Base-by-base conservation (phyloP, 2,888 invertebrate species). In the Actias luna region DNA sequence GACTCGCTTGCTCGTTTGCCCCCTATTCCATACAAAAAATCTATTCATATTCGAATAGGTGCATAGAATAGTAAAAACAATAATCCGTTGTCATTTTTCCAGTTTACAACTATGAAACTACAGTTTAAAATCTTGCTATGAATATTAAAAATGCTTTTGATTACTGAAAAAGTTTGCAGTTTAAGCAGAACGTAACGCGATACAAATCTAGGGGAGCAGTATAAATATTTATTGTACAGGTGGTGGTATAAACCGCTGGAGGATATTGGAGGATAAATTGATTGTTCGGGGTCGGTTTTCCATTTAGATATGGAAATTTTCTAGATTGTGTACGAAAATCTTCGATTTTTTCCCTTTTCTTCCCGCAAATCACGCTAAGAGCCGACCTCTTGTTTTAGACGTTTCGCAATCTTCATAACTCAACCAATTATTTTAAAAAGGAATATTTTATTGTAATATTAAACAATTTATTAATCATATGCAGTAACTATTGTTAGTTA, bases 301-400 rank as follows among this genome's bases (percentile, higher is more conserved):
- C 92, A 92, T 92, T 92, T 92, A 92, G 92, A 92, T 92, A 92
- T 92, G 92, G 92, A 92, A 92, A 92, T 92, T 90, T 90, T 83
- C 83, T 83, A 90, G 92, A 91, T 91, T 91, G 91, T 92, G 86
- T 88, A 89, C 89, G 85, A 87, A 89, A 89, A 88, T 88, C 88
- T 92, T 91, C 88, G 86, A 85, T 88, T 90, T 88, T 86, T 87
- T 89, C 81, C 67, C 61, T 77, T 73, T 82, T 42, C 22, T 84
- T 85, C 83, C 75, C 77, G 82, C 88, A 89, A 90, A 89, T 91
- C 90, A 89, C 85, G 83, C 79, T 81, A 77, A 83, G 79, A 79
- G 82, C 65, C 70, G 68, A 22, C 35, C 63, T 66, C 66, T 73
- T 74, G 74, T 75, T 83, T 76, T 75, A 69, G 75, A 68, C 65